Base-by-base conservation (phyloP, 2,113 vertebrate species). In the Gobius niger region DNA sequence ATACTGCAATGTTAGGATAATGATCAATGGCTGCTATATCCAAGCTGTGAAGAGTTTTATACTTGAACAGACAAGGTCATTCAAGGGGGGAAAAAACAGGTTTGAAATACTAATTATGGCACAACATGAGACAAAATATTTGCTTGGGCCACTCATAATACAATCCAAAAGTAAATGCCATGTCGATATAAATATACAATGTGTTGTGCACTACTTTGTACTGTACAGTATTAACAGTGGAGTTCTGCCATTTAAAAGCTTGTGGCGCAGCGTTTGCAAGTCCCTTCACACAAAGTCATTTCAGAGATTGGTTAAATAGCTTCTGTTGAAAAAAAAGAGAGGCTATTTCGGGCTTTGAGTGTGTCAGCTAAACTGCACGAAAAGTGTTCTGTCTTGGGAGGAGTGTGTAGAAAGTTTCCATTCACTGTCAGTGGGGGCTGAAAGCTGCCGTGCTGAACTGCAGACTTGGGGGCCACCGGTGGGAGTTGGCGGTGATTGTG, bases 401-500 rank as follows among this genome's bases (percentile, higher is more conserved):
- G 81, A 70, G 67, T 76, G 78, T 83, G 75, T 63, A 83, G 82
- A 78, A 88, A 82, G 75, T 78, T 88, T 82, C 82, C 75, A 70
- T 85, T 82, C 73, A 85, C 82, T 88, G 87, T 87, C 87, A 90
- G 76, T 89, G 83, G 74, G 88, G 73, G 82, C 68, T 79, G 80
- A 83, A 78, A 69, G 69, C 63, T 71, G 85, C 76, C 51, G 62
- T 77, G 79, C 85, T 85, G 78, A 90, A 89, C 85, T 87, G 87
- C 87, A 89, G 85, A 85, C 80, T 81, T 79, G 76, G 79, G 47
- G 59, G 68, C 85, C 82, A 83, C 84, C 83, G 53, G 73, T 84
- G 90, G 88, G 87, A 91, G 70, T 89, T 85, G 66, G 77, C 72
- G 53, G 47, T 87, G 85, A 88, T 90, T 88, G 81, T 88, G 86